Percentiles rank a stretch among this genome's conserved stretches.
These are phyloP conservation scores for Damaliscus lunatus DNA, from an alignment of 2,113 vertebrate genomes.

Conservation along the genomic window DNA sequence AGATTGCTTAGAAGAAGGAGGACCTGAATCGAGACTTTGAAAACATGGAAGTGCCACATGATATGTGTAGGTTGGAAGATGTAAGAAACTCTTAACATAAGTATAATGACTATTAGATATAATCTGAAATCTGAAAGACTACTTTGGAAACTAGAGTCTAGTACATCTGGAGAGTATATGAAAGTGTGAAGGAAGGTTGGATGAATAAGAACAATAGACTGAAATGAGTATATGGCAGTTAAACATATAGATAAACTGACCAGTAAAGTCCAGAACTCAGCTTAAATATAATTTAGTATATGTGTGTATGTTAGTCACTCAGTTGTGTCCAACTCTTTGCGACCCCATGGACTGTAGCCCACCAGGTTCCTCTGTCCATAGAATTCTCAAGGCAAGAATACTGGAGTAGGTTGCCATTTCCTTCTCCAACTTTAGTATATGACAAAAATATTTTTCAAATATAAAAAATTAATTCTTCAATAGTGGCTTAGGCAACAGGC, in stretches of 20 bases:
- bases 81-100: not conserved
- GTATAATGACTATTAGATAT: too few relatives aligned
- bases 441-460: not conserved
- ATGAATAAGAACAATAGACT: not conserved
- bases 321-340: rapidly evolving
- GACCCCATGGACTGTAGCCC: not conserved
- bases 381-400: not conserved
- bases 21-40: not conserved
- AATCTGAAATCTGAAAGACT: not conserved
- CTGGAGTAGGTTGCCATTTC: not conserved
- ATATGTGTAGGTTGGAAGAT: not conserved
- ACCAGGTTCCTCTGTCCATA: not conserved
- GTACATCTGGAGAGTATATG: not conserved
- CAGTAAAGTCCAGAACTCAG: not conserved
- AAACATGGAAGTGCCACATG: not conserved
- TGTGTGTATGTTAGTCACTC: not conserved
- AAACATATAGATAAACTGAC: not conserved
- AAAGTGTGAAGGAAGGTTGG: not conserved
- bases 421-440: not conserved
- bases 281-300: not conserved
- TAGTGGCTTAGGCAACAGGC: not conserved
- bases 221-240: not conserved
- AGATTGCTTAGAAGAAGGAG: not conserved
- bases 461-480: not conserved
- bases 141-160: not conserved